Percentiles rank a stretch among this genome's conserved stretches.
Evolutionary conservation across 2,797 vertebrate species (phyloP).

Genomic region (Acipenser transmontanus): DNA sequence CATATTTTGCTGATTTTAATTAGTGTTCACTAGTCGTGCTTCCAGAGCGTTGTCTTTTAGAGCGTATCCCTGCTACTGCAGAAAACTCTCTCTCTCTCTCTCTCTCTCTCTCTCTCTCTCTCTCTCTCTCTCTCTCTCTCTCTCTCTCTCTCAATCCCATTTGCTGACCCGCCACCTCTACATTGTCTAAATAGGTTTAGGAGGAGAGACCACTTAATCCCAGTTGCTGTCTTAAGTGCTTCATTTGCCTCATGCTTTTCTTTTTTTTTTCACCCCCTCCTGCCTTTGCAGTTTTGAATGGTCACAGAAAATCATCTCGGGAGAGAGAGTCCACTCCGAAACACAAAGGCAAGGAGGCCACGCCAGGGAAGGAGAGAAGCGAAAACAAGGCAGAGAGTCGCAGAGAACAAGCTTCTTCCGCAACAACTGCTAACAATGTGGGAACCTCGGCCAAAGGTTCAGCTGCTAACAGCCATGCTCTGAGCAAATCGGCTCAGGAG

Average conservation of each 20-base stretch:
- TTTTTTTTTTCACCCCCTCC: too few species aligned
- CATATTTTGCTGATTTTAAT: too few species aligned
- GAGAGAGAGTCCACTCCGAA: constrained; percentile 77
- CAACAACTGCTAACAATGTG: constrained; percentile 56
- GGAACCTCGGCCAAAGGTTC: constrained; percentile 68
- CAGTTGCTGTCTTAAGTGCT: too few species aligned
- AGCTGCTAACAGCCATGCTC: constrained; percentile 66
- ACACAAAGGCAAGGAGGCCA: constrained; percentile 80
- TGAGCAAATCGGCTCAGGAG: constrained; percentile 83
- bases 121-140: constrained; percentile 15
- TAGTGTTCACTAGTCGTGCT: too few species aligned
- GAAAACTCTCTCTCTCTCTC: not conserved
- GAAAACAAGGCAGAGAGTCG: constrained; percentile 69
- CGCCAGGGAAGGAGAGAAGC: constrained; percentile 79
- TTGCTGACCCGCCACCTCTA: too few species aligned
- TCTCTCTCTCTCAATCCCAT: too few species aligned
- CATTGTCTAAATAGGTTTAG: too few species aligned
- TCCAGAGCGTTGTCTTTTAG: too few species aligned
- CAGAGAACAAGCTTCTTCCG: constrained; percentile 56
- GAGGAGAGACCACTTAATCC: too few species aligned
- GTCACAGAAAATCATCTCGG: constrained; percentile 75
- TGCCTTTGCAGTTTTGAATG: constrained; percentile 75
- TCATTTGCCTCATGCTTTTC: too few species aligned
- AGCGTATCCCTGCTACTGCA: too few species aligned
- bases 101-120: not conserved